These are phyloP conservation scores for Plumapathes pennacea DNA, from an alignment of 92 coral and sea anemone genomes.

Conservation along the genomic window DNA sequence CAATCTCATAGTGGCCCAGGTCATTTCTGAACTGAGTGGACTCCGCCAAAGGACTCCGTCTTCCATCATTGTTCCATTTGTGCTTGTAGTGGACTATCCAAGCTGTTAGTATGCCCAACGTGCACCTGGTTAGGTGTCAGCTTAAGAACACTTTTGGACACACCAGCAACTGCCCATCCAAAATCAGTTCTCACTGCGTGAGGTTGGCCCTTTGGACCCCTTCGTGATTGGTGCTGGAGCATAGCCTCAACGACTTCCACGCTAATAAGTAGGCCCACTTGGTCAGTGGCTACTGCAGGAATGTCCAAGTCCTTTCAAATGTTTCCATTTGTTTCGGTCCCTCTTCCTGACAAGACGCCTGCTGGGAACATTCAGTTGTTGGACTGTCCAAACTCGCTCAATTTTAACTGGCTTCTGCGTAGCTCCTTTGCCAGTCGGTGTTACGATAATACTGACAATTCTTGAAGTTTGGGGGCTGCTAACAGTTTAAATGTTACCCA, in stretches of 20 bases:
- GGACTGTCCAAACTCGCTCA: slow-evolving; percentile 57
- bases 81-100: slow-evolving; percentile 13
- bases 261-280: slow-evolving; percentile 55
- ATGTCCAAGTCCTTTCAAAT: slow-evolving; percentile 51
- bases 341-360: slow-evolving; percentile 39
- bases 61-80: slow-evolving; percentile 70
- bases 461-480: slow-evolving; percentile 36
- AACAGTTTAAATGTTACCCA: slow-evolving; percentile 44
- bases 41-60: slow-evolving; percentile 60
- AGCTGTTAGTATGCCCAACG: slow-evolving; percentile 34
- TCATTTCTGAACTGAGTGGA: slow-evolving; percentile 42
- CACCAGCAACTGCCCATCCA: slow-evolving; percentile 63
- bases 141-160: slow-evolving; percentile 26
- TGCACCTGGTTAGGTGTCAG: slow-evolving; percentile 8
- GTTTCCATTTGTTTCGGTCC: slow-evolving; percentile 39
- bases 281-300: slow-evolving; percentile 45
- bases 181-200: slow-evolving; percentile 63
- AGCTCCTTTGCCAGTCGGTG: slow-evolving; percentile 49
- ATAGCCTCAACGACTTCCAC: slow-evolving; percentile 54
- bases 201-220: slow-evolving; percentile 56
- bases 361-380: slow-evolving; percentile 51
- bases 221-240: slow-evolving; percentile 46
- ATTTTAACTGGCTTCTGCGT: slow-evolving; percentile 27
- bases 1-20: slow-evolving; percentile 50
- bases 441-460: slow-evolving; percentile 27